Conservation (phyloP, 2,888 invertebrate species). For the Artemia sinica region DNA sequence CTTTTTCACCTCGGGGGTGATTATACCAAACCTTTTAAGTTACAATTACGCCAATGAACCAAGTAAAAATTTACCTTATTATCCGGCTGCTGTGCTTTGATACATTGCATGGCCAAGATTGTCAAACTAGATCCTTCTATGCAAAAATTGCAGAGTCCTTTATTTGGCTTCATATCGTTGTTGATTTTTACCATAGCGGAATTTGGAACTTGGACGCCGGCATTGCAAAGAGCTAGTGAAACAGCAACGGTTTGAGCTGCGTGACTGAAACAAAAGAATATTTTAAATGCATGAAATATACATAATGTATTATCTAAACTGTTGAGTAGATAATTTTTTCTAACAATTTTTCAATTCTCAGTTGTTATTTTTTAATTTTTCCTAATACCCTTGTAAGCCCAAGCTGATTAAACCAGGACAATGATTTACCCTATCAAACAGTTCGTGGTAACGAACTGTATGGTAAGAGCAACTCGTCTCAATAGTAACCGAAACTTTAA, state of each 20-base stretch:
- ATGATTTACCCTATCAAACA: too few relatives aligned
- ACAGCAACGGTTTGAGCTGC: constrained; percentile 18
- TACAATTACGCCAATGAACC: too few relatives aligned
- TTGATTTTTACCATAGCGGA: constrained; percentile 19
- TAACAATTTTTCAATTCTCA: background rate
- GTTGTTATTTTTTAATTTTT: too few relatives aligned
- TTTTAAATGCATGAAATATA: background rate
- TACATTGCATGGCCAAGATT: constrained; percentile 20
- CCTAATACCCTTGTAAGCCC: too few relatives aligned
- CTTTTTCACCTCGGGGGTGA: too few relatives aligned
- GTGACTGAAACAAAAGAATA: constrained; percentile 10
- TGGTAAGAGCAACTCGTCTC: too few relatives aligned
- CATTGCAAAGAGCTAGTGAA: constrained; percentile 20
- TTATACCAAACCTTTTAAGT: too few relatives aligned
- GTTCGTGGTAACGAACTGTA: too few relatives aligned
- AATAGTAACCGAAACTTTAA: too few relatives aligned
- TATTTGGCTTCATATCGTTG: constrained; percentile 20
- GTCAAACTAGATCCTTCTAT: constrained; percentile 21
- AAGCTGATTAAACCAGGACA: too few relatives aligned
- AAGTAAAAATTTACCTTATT: background rate
- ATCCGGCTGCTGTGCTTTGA: constrained; percentile 5
- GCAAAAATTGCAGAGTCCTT: constrained; percentile 20
- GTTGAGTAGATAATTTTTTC: background rate
- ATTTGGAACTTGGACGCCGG: constrained; percentile 18
- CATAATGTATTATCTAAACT: background rate